These are phyloP conservation scores for Chaunax sp. DNA, from an alignment of 2,797 vertebrate species.

Conservation along the genomic window DNA sequence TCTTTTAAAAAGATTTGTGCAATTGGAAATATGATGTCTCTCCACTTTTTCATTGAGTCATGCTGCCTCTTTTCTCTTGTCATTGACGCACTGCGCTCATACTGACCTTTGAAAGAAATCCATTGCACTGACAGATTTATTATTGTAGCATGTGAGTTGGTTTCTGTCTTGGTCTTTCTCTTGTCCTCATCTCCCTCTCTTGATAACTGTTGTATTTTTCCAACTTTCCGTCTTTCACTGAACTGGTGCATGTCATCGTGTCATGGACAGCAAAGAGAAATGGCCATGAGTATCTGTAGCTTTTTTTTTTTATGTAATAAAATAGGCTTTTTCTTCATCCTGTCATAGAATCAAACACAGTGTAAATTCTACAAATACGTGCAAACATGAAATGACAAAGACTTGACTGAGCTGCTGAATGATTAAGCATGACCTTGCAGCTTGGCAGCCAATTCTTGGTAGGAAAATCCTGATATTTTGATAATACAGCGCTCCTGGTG, in stretches of 20 bases:
- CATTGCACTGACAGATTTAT: constrained; percentile 38
- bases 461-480: constrained; percentile 47
- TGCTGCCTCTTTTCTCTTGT: constrained; percentile 19
- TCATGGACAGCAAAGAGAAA: constrained; percentile 41
- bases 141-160: constrained; percentile 38
- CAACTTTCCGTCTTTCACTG: constrained; percentile 25
- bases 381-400: constrained; percentile 69
- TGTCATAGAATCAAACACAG: constrained; percentile 72
- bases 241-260: constrained; percentile 31
- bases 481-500: constrained; percentile 47
- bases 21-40: constrained; percentile 23
- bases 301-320: constrained; percentile 18
- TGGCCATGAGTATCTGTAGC: constrained; percentile 54
- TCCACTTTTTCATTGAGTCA: constrained; percentile 30
- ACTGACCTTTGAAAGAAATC: constrained; percentile 44
- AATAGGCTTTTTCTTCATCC: constrained; percentile 51
- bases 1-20: background rate
- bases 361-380: constrained; percentile 41
- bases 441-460: constrained; percentile 43
- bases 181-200: constrained; percentile 16
- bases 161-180: constrained; percentile 32
- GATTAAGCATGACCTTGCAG: constrained; percentile 72
- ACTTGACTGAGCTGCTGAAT: constrained; percentile 65
- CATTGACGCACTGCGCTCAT: constrained; percentile 24
- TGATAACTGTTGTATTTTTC: constrained; percentile 32